Evolutionary conservation across 2,888 invertebrate species (phyloP), one percentile per base, ranked within the genome.

Genomic region (Epinotia nisella): DNA sequence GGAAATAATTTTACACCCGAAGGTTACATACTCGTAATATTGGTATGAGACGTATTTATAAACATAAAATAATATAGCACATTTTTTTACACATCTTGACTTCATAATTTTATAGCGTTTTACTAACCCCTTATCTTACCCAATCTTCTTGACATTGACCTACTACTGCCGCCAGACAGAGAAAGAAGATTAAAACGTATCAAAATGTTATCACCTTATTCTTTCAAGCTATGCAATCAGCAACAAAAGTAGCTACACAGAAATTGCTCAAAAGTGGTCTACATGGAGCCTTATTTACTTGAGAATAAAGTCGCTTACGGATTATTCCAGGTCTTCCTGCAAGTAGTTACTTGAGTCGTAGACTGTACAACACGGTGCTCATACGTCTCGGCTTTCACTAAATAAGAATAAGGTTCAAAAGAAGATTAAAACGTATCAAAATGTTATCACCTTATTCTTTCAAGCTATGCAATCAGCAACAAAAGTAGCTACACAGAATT

Each of bases 61-160:
- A 67, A 61, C 67, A 39, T 56, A 39, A 35, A 29, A 49, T 24
- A 58, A 71, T 71, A 29, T 21, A 49, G 21, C 53, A 41, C 56
- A 29, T 62, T 13, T 29, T 13, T 45, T n/a, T 39, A 53, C 41
- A 53, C 19, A 53, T 51, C 59, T 21, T 24, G 29, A 19, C 1
- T 35, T 21, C 3, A 2, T 19, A 51, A 11, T n/a, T n/a, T n/a
- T n/a, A n/a, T n/a, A n/a, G n/a, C 24, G 17, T 61, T 67, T 67
- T 41, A 51, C n/a, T 58, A 72, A 73, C 39, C 51, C 58, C 41
- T 68, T 73, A 73, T 73, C 73, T 68, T n/a, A 24, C 35, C 35
- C 58, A 58, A 69, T 53, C 58, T 51, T 59, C 67, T 73, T 73
- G 58, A 69, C 73, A 73, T 64, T 69, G 73, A 69, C 73, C 73